phyloP scores from a whole-genome alignment of 2,797 vertebrate species.

The Alcedo quadribrachys region DNA sequence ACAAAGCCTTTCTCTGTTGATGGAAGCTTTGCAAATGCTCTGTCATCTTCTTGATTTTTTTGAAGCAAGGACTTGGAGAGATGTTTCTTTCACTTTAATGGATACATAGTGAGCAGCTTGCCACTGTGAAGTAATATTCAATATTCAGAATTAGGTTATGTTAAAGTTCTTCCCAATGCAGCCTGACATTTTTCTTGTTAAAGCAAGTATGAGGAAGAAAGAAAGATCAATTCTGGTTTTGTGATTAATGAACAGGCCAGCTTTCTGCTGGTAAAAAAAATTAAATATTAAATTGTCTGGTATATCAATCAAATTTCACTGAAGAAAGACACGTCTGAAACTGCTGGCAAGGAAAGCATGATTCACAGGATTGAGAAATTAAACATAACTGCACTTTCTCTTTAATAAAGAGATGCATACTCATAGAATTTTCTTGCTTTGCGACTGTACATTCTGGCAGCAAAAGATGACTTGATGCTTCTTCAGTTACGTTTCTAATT shows the following conservation, averaged over 20 bases:
- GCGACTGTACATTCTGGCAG: background rate
- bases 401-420: background rate
- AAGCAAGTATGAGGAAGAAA: background rate
- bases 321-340: background rate
- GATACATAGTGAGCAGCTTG: background rate
- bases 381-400: conserved; percentile 14
- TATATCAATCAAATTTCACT: background rate
- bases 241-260: background rate
- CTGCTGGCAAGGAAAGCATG: background rate
- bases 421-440: background rate
- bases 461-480: background rate
- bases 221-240: background rate
- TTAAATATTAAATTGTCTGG: background rate
- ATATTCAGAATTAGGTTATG: background rate
- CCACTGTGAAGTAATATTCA: background rate
- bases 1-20: background rate
- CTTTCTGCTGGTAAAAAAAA: conserved; percentile 10
- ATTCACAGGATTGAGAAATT: conserved; percentile 1
- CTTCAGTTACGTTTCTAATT: conserved; percentile 37
- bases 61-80: background rate
- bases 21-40: background rate
- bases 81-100: background rate
- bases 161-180: background rate
- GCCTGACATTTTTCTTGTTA: background rate
- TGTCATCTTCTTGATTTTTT: background rate